These are phyloP conservation scores for Montifringilla adamsi DNA, from an alignment of 2,113 vertebrate species.

Conservation along the genomic window DNA sequence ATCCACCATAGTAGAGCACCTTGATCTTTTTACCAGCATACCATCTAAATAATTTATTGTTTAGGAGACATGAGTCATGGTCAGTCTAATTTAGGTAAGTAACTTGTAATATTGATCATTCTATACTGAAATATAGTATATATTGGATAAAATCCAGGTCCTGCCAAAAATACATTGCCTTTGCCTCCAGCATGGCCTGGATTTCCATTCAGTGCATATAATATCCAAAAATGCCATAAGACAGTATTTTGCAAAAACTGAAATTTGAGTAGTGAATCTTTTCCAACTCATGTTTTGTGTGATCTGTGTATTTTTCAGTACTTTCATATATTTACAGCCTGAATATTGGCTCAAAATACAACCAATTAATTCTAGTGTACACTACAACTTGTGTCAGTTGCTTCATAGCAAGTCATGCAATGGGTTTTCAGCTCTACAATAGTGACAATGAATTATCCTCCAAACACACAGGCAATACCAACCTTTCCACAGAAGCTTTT, in stretches of 20 bases:
- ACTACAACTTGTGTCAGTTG: neutral
- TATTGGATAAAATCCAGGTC: neutral
- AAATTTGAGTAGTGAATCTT: neutral
- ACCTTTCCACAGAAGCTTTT: neutral
- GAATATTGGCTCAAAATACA: neutral
- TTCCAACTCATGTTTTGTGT: neutral
- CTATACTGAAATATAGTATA: neutral
- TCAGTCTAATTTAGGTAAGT: neutral
- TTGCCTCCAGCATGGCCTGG: neutral
- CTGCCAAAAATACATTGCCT: neutral
- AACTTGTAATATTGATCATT: neutral
- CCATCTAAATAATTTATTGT: neutral
- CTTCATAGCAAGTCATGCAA: neutral
- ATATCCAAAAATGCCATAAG: neutral
- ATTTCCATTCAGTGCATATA: neutral
- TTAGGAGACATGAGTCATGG: neutral
- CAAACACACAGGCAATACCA: neutral
- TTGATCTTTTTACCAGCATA: neutral
- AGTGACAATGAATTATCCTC: neutral
- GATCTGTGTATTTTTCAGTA: neutral
- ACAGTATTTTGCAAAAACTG: neutral
- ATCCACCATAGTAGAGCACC: neutral
- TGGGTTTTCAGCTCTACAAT: neutral
- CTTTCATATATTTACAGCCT: neutral
- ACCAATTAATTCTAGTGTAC: neutral